Evolutionary conservation across 1,140 invertebrate genomes (phyloP).

Genomic region (Theocolax elegans): DNA sequence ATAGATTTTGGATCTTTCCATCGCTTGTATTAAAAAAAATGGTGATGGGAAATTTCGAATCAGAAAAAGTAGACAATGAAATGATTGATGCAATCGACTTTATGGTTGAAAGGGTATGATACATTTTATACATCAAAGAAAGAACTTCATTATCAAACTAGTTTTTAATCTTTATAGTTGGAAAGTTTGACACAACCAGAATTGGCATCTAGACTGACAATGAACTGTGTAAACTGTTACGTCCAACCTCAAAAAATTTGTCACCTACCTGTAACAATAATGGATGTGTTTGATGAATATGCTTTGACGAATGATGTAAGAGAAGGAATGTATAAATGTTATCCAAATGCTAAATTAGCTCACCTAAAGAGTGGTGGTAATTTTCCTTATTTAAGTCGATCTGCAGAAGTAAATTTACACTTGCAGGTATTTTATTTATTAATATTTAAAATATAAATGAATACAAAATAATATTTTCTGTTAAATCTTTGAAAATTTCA

Average conservation of each 20-base stretch:
- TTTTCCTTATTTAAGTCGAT: slow-evolving; percentile 90
- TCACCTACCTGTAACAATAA: slow-evolving; percentile 80
- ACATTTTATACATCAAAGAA: slow-evolving; percentile 6
- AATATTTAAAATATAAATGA: neutral
- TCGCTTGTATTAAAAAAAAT: slow-evolving; percentile 88
- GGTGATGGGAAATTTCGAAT: slow-evolving; percentile 88
- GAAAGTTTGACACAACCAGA: slow-evolving; percentile 86
- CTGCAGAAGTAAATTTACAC: slow-evolving; percentile 91
- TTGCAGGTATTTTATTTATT: slow-evolving; percentile 74
- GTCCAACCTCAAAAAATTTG: slow-evolving; percentile 82
- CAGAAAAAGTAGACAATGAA: slow-evolving; percentile 76
- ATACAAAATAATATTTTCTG: too few relatives aligned
- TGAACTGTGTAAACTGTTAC: slow-evolving; percentile 86
- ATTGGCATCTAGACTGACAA: slow-evolving; percentile 85
- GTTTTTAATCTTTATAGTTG: slow-evolving; percentile 70
- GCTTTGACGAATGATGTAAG: slow-evolving; percentile 81
- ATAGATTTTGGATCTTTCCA: slow-evolving; percentile 89
- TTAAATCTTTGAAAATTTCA: neutral
- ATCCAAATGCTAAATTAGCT: slow-evolving; percentile 87
- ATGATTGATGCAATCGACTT: slow-evolving; percentile 91
- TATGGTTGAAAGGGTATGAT: slow-evolving; percentile 86
- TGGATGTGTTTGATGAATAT: slow-evolving; percentile 93
- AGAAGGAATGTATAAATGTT: slow-evolving; percentile 89
- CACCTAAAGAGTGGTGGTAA: slow-evolving; percentile 91
- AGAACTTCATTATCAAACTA: neutral